Percentiles rank a stretch among this genome's conserved stretches.
phyloP scores from a whole-genome alignment of 2,113 vertebrate genomes.

The Pipra filicauda region DNA sequence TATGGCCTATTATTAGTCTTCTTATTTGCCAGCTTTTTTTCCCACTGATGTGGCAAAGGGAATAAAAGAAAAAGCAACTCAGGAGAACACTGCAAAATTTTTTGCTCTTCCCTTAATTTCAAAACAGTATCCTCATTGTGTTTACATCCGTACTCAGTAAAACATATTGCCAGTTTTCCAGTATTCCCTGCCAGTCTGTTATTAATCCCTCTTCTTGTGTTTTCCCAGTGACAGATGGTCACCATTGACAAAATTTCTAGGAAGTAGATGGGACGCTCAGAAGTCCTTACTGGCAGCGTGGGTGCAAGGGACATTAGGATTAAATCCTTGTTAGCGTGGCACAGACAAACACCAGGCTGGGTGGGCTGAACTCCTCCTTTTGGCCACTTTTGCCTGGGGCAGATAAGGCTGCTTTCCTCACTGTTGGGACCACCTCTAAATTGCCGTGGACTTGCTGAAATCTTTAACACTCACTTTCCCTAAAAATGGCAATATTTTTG shows the following conservation, averaged over 20 bases:
- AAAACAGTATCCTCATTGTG: conserved; percentile 4
- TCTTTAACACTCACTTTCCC: background rate
- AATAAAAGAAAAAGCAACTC: background rate
- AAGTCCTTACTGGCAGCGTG: background rate
- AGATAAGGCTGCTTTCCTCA: background rate
- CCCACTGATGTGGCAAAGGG: background rate
- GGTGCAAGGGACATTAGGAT: background rate
- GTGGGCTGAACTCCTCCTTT: background rate
- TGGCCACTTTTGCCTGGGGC: background rate
- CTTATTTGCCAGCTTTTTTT: background rate
- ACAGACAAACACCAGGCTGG: background rate
- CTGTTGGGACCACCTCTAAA: background rate
- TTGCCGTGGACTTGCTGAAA: background rate
- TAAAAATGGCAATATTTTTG: background rate
- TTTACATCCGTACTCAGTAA: conserved; percentile 7
- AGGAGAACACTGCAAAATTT: background rate
- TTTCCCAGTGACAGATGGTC: background rate
- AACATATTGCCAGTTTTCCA: background rate
- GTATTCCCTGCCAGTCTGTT: background rate
- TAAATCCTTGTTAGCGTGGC: background rate
- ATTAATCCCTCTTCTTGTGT: background rate
- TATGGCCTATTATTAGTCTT: background rate
- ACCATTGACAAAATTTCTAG: background rate
- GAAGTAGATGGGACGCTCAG: background rate
- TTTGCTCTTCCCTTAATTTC: conserved; percentile 2